Evolutionary conservation across 37 sponge, comb jelly and placozoan genomes (phyloP), one percentile per base, ranked within the genome.

Genomic region (Bolinopsis microptera): DNA sequence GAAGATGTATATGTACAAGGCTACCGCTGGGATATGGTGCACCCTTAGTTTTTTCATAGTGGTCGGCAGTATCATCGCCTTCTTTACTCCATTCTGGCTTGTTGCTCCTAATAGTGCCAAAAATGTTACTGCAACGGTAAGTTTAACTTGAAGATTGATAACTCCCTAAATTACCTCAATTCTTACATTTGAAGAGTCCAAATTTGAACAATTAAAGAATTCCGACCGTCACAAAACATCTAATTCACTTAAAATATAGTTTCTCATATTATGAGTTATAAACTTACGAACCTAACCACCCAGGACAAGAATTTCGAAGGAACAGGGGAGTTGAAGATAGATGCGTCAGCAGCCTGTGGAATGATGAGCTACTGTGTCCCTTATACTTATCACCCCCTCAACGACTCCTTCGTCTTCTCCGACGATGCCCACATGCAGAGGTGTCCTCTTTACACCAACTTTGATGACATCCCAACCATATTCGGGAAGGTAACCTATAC

Each of bases 361-460:
- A 86, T 86, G 25, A 86, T 86, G 90, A 86, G 90, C 61, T 86
- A 86, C 90, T 86, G 90, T 86, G 61, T 86, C 31, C 90, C 90
- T n/a, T 86, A 86, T 48, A 86, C 41, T 38, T 36, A 38, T 24
- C 35, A 41, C 41, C 90, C 90, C 27, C 90, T 86, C 40, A 86
- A 86, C 90, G 35, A 28, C 34, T 41, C 61, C 31, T 86, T 86
- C 30, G 25, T 23, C 5, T 86, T 86, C 35, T 13, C 34, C 0
- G 30, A 86, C 0, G 90, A 86, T n/a, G 90, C 90, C 8, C 90
- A 86, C 24, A 24, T 86, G 27, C 61, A 41, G 3, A 86, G 90
- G 61, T 86, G 90, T 41, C 90, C 90, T n/a, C 90, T 86, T 13
- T 86, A 86, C 90, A 34, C 32, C 61, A 41, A 28, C 8, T 86